Base-by-base conservation (phyloP, 2,113 vertebrate species). In the Tragulus kanchil region DNA sequence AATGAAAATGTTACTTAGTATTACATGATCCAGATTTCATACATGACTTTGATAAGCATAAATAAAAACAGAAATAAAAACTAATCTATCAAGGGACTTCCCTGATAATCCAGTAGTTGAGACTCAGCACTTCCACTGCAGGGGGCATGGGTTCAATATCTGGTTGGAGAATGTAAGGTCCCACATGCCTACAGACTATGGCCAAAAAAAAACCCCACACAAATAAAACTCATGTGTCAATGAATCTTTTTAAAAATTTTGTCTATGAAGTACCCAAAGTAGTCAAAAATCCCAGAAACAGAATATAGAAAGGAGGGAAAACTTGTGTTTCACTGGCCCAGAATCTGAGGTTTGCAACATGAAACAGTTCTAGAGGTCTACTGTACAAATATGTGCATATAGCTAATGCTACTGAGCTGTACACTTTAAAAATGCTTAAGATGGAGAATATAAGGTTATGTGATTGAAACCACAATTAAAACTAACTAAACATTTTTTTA, bases 31-130 rank as follows among this genome's bases (percentile, higher is more conserved):
- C n/a, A 96, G 13, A 95, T 19, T 92, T 96, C 58, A 11, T 48
- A 62, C 12, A 12, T 45, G 52, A 52, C 42, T 62, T 19, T 86
- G 36, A 21, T 16, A 23, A 56, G 36, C 50, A 78, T 12, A 78
- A 97, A 95, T 25, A 95, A 96, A 92, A 89, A 17, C 11, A 31
- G 42, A 61, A 71, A n/a, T 86, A 15, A 85, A 58, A 95, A 82
- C 8, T 5, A 89, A 92, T 6, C 0, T 26, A 67, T 87, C 31
- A 85, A 23, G 69, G 21, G n/a, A 73, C 69, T 73, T 73, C 69
- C 69, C 42, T 73, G 69, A 25, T 14, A 73, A 4, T 6, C 42
- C 42, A 73, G 3, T 45, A 42, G 42, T 73, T 45, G 45, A 25
- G 69, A 73, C 69, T 45, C 69, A 1, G 0, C 0, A 11, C 36